Evolutionary conservation across 2,797 vertebrate genomes (phyloP).

Genomic region (Hydrolagus colliei): DNA sequence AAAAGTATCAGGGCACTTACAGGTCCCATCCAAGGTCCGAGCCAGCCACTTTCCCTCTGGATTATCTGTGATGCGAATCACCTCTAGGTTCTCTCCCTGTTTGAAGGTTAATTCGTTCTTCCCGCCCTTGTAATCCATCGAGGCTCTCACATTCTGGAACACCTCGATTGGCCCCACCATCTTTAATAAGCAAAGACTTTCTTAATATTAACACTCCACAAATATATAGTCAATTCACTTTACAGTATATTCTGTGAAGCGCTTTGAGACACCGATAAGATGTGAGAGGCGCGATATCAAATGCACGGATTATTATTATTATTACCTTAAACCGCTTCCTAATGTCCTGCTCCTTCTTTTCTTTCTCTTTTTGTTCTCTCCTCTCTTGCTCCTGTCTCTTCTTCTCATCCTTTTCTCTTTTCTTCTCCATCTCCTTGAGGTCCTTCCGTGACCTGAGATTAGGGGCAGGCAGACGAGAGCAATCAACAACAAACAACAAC

Average conservation of each 20-base stretch:
- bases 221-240: no score
- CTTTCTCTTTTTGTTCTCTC: constrained; percentile 81
- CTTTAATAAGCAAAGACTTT: constrained; percentile 48
- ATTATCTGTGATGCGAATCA: constrained; percentile 76
- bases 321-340: constrained; percentile 88
- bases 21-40: constrained; percentile 62
- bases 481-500: no score
- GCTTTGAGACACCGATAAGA: no score
- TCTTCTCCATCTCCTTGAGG: constrained; percentile 59
- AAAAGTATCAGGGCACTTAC: constrained; percentile 54
- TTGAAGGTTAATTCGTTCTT: constrained; percentile 74
- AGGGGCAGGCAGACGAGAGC: no score
- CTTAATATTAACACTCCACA: not conserved
- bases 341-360: constrained; percentile 83
- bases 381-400: constrained; percentile 69
- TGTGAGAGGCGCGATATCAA: no score
- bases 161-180: constrained; percentile 62
- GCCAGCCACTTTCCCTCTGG: constrained; percentile 86
- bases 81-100: constrained; percentile 74
- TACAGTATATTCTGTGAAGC: no score
- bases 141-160: constrained; percentile 66
- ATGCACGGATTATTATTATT: not conserved
- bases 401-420: constrained; percentile 70
- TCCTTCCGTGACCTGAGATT: constrained; percentile 46
- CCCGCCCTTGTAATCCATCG: constrained; percentile 60